Evolutionary conservation across 2,113 vertebrate genomes (phyloP).

Genomic region (Trachemys scripta): DNA sequence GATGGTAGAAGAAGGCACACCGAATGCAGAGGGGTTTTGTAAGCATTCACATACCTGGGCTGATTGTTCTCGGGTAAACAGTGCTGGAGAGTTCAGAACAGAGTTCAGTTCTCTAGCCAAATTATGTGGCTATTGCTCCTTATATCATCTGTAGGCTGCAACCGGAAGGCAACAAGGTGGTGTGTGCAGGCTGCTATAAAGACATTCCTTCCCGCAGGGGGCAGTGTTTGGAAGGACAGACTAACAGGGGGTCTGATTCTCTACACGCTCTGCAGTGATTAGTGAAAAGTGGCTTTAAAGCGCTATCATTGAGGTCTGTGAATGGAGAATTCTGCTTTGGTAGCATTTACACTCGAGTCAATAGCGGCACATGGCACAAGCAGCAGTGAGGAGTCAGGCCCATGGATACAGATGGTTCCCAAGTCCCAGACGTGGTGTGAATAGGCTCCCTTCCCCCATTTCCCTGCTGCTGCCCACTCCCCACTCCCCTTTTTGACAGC

Average conservation of each 20-base stretch:
- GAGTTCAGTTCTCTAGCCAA: background rate
- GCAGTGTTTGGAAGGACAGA: background rate
- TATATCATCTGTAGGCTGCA: background rate
- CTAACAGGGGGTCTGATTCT: fast-evolving
- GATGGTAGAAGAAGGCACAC: background rate
- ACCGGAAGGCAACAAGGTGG: background rate
- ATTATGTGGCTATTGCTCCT: background rate
- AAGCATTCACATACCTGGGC: background rate
- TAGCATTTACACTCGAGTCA: background rate
- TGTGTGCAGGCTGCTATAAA: background rate
- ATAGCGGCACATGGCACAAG: background rate
- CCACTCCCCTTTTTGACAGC: background rate
- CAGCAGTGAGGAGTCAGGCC: background rate
- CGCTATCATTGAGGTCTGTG: background rate
- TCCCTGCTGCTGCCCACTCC: fast-evolving
- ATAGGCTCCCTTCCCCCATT: background rate
- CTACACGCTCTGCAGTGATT: background rate
- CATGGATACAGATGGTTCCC: background rate
- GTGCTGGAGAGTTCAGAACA: background rate
- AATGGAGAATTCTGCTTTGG: background rate
- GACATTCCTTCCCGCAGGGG: background rate
- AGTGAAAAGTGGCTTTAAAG: background rate
- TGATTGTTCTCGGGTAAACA: background rate
- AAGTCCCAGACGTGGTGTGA: background rate
- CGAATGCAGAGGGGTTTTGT: background rate